Base-by-base conservation (phyloP, 2,888 invertebrate genomes). In the Gibbula magus region DNA sequence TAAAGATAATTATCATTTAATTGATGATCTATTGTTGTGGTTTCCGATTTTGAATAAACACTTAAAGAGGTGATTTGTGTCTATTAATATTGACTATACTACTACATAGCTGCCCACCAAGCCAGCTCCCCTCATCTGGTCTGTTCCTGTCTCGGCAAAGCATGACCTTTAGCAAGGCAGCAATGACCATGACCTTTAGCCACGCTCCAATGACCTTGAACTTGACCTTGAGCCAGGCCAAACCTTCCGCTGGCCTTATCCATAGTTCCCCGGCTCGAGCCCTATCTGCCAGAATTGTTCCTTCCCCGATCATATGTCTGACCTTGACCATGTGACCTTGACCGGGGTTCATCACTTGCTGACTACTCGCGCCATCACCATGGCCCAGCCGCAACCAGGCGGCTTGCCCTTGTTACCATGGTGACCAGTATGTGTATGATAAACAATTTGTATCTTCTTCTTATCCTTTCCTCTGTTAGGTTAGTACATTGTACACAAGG, bases 341-440 rank as follows among this genome's bases (percentile, higher is more conserved):
- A 53, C 79, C 79, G 73, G 35, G 75, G 61, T 61, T 61, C 61
- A 29, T 29, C 61, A 61, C 61, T 61, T 29, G 61, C 61, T 29
- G 61, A 29, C 75, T 56, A 53, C 79, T 74, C 56, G 51, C 66
- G 75, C 79, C 79, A 54, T 56, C 56, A 61, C 56, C 79, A 56
- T 74, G 74, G 79, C 79, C 56, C n/a, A 56, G 75, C 75, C 75
- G 53, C 75, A 45, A 29, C 79, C 79, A 79, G 75, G 75, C 61
- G 79, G 75, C 79, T 61, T 61, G 61, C 61, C 61, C 61, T 61
- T 61, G 61, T 61, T 61, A 61, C 76, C 80, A 70, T 76, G 80
- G 80, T 67, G 76, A 61, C 67, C 80, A 80, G 80, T 80, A 80
- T 80, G 80, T 80, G 74, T 51, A 45, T 74, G 29, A 61, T 29